Evolutionary conservation across 1,140 invertebrate species (phyloP).

Genomic region (Zaprionus nigranus): DNA sequence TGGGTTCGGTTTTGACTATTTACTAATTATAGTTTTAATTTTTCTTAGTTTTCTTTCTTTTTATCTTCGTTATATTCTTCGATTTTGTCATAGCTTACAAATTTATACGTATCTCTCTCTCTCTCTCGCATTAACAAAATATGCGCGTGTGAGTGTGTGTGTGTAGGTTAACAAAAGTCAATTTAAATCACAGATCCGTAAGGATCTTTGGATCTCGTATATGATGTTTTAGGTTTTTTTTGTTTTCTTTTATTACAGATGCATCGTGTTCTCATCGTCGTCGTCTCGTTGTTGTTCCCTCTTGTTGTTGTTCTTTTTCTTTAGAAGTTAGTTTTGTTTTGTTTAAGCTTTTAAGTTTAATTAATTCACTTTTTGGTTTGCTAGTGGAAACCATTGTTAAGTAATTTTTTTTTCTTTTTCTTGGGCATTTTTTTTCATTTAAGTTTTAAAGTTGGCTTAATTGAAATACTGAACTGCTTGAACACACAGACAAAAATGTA

Average conservation of each 20-base stretch:
- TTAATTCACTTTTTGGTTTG: slow-evolving; percentile 49
- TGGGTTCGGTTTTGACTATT: slow-evolving; percentile 76
- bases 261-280: slow-evolving; percentile 61
- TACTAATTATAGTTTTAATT: slow-evolving; percentile 39
- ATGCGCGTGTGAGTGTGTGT: slow-evolving; percentile 31
- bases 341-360: slow-evolving; percentile 39
- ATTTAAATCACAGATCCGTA: slow-evolving; percentile 4
- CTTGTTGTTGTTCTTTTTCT: slow-evolving; percentile 60
- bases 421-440: slow-evolving; percentile 1
- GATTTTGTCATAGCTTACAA: slow-evolving; percentile 10
- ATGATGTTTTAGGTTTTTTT: slow-evolving; percentile 45
- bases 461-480: slow-evolving; percentile 79
- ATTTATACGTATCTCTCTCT: slow-evolving; percentile 23
- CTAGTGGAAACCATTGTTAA: slow-evolving; percentile 46
- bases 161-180: slow-evolving; percentile 57
- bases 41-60: slow-evolving; percentile 32
- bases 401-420: slow-evolving; percentile 20
- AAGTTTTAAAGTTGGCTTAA: slow-evolving; percentile 65
- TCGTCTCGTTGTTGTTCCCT: slow-evolving; percentile 82
- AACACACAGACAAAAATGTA: slow-evolving; percentile 69
- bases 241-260: slow-evolving; percentile 69
- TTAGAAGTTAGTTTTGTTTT: slow-evolving; percentile 44
- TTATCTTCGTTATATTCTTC: slow-evolving; percentile 19
- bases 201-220: slow-evolving; percentile 29
- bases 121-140: slow-evolving; percentile 62